Percentiles rank a stretch among this genome's conserved stretches.
Conservation (phyloP, 1,140 invertebrate species). For the Drosophila setifemur region DNA sequence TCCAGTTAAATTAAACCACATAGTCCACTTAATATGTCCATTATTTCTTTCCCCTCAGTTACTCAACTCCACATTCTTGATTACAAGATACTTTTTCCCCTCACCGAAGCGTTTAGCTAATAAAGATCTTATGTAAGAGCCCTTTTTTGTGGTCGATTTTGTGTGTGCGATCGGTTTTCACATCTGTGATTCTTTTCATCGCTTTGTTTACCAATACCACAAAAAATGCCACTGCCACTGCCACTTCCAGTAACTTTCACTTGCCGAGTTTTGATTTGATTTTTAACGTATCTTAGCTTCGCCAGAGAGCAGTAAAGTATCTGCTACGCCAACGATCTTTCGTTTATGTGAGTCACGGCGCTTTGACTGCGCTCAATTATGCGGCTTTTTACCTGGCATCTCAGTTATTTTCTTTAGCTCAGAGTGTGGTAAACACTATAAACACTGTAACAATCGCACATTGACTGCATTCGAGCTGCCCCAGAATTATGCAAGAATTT, state of each 20-base stretch:
- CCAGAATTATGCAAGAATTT: conserved; percentile 55
- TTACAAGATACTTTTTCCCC: background rate
- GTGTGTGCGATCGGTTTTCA: conserved; percentile 55
- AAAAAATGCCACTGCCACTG: conserved; percentile 15
- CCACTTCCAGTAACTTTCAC: conserved; percentile 61
- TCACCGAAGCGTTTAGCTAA: conserved; percentile 10
- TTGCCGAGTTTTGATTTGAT: conserved; percentile 74
- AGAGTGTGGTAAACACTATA: conserved; percentile 14
- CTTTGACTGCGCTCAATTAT: conserved; percentile 49
- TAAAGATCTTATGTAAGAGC: conserved; percentile 24
- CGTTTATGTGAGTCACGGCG: conserved; percentile 62
- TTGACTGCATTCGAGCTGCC: conserved; percentile 3
- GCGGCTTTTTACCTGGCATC: conserved; percentile 33
- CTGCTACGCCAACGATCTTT: conserved; percentile 39
- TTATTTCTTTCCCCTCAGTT: background rate
- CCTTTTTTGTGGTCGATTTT: conserved; percentile 9
- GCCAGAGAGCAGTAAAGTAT: conserved; percentile 37
- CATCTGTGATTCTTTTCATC: conserved; percentile 64
- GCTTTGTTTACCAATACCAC: conserved; percentile 67
- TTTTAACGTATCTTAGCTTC: conserved; percentile 55
- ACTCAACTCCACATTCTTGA: background rate
- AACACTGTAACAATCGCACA: conserved; percentile 12
- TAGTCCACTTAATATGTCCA: too few relatives aligned
- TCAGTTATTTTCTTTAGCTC: conserved; percentile 58
- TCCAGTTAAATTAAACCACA: too few relatives aligned